Conservation (phyloP, 2,888 invertebrate genomes). For the Athalia rosae region DNA sequence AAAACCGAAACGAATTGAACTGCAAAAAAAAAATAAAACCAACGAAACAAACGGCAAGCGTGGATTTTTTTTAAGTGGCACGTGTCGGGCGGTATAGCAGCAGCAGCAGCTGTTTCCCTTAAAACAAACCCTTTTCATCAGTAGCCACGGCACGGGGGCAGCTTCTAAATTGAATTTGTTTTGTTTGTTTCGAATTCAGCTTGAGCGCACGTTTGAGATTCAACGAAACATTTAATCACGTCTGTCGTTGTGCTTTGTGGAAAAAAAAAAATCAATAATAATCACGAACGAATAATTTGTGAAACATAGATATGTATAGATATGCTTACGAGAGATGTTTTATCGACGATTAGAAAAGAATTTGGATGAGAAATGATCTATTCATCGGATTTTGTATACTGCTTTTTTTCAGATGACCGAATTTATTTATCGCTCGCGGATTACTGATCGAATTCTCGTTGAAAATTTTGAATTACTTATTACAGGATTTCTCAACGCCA, state of each 20-base stretch:
- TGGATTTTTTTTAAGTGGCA: neutral
- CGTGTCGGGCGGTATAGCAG: neutral
- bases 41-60: too few species aligned
- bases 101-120: neutral
- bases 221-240: neutral
- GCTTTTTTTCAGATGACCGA: too few species aligned
- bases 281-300: neutral
- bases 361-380: neutral
- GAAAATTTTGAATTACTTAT: constrained; percentile 57
- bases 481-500: constrained; percentile 91
- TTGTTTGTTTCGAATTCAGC: constrained; percentile 26
- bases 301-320: too few species aligned
- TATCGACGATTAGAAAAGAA: neutral
- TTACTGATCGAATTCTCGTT: neutral
- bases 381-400: neutral
- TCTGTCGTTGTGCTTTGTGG: neutral
- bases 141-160: constrained; percentile 15
- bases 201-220: neutral
- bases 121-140: constrained; percentile 36
- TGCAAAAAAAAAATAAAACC: too few species aligned
- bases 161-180: constrained; percentile 39
- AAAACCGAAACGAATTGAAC: too few species aligned
- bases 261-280: neutral
- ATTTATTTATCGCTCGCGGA: too few species aligned
- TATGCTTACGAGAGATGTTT: too few species aligned